Evolutionary conservation across 2,888 invertebrate genomes (phyloP).

Genomic region (Agriopis aurantiaria): DNA sequence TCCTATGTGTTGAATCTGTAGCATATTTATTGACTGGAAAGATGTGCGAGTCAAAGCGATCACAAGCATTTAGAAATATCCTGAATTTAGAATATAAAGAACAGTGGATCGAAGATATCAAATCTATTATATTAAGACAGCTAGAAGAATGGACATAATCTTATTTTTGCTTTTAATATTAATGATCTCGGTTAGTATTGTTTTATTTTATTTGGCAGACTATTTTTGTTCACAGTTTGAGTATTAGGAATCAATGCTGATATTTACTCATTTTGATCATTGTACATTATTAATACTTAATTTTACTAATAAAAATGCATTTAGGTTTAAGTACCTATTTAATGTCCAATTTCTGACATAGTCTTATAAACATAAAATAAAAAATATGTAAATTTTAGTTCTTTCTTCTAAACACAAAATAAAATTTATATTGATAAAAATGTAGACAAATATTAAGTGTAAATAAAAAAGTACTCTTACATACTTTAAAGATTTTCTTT

Average conservation of each 20-base stretch:
- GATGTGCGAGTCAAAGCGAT: constrained; percentile 77
- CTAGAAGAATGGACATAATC: constrained; percentile 57
- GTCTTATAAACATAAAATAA: not conserved
- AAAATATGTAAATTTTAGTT: not conserved
- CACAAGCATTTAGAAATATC: constrained; percentile 78
- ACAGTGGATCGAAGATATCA: constrained; percentile 86
- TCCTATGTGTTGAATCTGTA: constrained; percentile 86
- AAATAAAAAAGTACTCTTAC: constrained; percentile 13
- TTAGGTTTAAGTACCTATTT: not conserved
- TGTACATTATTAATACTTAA: not conserved
- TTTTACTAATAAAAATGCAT: not conserved
- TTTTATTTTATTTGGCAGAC: not conserved
- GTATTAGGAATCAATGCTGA: not conserved
- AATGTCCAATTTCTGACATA: not conserved
- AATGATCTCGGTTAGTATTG: constrained; percentile 6
- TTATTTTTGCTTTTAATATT: not conserved
- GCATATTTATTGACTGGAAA: constrained; percentile 85
- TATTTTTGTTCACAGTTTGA: not conserved
- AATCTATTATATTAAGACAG: constrained; percentile 75
- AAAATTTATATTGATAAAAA: not conserved
- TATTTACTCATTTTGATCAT: not conserved
- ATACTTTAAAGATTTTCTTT: constrained; percentile 18
- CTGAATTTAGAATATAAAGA: constrained; percentile 82
- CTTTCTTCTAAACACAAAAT: not conserved
- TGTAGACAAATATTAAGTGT: not conserved